Conservation (phyloP, 2,797 vertebrate species). For the Sebastiscus albofasciatus region DNA sequence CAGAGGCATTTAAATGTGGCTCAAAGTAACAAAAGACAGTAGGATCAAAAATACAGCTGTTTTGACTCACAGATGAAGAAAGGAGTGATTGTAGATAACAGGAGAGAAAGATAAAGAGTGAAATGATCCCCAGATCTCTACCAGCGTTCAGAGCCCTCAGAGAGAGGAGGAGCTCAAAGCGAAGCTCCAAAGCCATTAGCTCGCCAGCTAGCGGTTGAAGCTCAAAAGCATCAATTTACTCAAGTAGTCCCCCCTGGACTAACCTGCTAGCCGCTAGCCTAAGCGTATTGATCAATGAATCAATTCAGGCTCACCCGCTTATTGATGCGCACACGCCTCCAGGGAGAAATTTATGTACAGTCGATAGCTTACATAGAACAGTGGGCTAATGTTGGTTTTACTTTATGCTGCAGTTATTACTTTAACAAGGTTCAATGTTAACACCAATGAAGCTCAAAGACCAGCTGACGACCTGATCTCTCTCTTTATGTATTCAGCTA, state of each 20-base stretch:
- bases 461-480: conserved; percentile 5
- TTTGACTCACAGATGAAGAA: neutral
- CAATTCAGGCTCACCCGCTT: conserved; percentile 58
- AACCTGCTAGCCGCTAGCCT: conserved; percentile 50
- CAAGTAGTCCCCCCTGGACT: conserved; percentile 70
- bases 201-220: conserved; percentile 23
- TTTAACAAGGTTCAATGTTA: conserved; percentile 18
- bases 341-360: conserved; percentile 38
- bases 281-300: conserved; percentile 67
- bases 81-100: neutral
- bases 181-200: conserved; percentile 51
- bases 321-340: conserved; percentile 55
- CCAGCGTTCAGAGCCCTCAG: conserved; percentile 7
- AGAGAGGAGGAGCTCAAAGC: conserved; percentile 6
- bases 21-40: neutral
- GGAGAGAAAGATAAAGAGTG: neutral
- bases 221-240: conserved; percentile 55
- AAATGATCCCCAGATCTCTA: conserved; percentile 7
- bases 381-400: conserved; percentile 14
- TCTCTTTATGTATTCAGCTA: conserved; percentile 3
- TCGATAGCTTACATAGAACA: conserved; percentile 32
- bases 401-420: conserved; percentile 34
- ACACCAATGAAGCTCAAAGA: neutral
- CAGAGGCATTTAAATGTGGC: neutral
- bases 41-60: neutral